Conservation (phyloP, 2,113 vertebrate genomes). For the Rhea pennata region DNA sequence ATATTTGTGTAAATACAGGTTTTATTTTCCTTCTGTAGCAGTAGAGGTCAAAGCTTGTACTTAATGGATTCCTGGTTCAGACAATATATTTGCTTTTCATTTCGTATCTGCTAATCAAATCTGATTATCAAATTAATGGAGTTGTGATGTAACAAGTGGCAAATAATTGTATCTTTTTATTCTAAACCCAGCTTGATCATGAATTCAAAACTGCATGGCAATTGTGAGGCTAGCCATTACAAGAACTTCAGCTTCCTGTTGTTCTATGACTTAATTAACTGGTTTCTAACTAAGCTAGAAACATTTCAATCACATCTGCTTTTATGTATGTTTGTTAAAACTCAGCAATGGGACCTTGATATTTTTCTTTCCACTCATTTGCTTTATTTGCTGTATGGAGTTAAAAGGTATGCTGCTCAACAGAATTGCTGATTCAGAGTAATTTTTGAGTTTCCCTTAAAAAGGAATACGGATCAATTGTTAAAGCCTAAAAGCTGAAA, state of each 20-base stretch:
- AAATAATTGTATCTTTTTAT: background rate
- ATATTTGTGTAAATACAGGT: constrained; percentile 43
- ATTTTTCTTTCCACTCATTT: background rate
- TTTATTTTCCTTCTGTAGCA: constrained; percentile 36
- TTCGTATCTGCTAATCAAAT: constrained; percentile 1
- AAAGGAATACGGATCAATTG: background rate
- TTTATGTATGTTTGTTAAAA: background rate
- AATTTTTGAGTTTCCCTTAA: background rate
- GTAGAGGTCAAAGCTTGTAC: constrained; percentile 26
- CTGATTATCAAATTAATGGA: constrained; percentile 45
- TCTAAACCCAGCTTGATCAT: background rate
- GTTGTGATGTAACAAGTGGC: background rate
- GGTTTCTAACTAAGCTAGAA: background rate
- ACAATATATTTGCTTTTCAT: constrained; percentile 34
- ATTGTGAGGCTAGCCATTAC: background rate
- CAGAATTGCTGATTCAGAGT: background rate
- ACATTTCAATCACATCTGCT: background rate
- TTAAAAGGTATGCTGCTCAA: background rate
- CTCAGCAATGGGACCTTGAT: background rate
- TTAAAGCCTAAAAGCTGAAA: background rate
- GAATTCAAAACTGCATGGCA: background rate
- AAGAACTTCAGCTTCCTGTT: background rate
- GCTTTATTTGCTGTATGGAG: background rate
- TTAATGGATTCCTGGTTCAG: constrained; percentile 40
- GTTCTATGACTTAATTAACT: background rate